Conservation (phyloP, 2,113 vertebrate genomes). For the Polypterus senegalus region DNA sequence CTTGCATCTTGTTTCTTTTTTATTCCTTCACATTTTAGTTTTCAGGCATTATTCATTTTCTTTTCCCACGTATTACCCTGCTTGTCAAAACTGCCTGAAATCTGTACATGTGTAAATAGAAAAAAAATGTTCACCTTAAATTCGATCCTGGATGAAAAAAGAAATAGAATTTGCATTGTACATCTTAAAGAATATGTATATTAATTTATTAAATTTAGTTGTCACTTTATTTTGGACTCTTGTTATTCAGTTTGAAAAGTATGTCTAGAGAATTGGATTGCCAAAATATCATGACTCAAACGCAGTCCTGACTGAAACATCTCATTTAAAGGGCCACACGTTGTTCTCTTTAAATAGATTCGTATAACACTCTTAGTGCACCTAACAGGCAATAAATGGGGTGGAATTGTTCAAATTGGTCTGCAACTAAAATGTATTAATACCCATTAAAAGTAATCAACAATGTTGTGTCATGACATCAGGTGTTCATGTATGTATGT, state of each 20-base stretch:
- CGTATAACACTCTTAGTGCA: no score
- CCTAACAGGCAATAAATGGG: no score
- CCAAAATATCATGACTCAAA: no score
- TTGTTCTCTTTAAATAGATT: no score
- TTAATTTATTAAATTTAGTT: constrained; percentile 99
- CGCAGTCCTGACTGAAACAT: no score
- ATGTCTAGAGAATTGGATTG: no score
- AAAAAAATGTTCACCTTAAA: constrained; percentile 51
- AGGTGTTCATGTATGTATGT: no score
- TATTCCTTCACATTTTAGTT: constrained; percentile 40
- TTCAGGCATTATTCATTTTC: constrained; percentile 43
- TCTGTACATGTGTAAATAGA: constrained; percentile 90
- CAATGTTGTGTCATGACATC: no score
- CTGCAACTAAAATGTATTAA: no score
- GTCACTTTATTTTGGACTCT: constrained; percentile 65
- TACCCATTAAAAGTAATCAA: no score
- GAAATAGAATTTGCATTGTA: constrained; percentile 77
- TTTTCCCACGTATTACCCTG: constrained; percentile 42
- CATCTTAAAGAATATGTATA: constrained; percentile 83
- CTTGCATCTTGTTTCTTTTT: constrained; percentile 25
- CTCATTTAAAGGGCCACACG: no score
- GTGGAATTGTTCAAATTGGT: no score
- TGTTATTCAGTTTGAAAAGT: constrained; percentile 19
- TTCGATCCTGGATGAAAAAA: constrained; percentile 59
- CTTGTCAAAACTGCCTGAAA: constrained; percentile 63